phyloP scores from a whole-genome alignment of 2,797 vertebrate species.

The Hybognathus amarus region DNA sequence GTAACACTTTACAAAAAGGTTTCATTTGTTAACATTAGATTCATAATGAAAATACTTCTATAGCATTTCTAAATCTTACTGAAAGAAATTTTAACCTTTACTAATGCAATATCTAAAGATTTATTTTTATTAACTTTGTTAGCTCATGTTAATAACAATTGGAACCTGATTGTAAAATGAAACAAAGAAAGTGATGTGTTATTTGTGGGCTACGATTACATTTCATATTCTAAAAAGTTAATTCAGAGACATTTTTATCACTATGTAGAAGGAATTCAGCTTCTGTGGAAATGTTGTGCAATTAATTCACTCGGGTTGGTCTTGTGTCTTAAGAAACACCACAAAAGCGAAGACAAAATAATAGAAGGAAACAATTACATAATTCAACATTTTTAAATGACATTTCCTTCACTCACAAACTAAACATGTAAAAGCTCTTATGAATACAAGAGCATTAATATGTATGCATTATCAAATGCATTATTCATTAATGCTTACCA shows the following conservation, averaged over 20 bases:
- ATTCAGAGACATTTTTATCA: neutral
- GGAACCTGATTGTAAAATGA: neutral
- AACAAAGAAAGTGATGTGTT: neutral
- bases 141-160: neutral
- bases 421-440: neutral
- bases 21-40: neutral
- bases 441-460: neutral
- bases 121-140: neutral
- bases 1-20: neutral
- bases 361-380: neutral
- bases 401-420: neutral
- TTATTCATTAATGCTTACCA: neutral
- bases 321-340: neutral
- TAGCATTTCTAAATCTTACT: neutral
- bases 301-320: neutral
- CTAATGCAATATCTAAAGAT: neutral
- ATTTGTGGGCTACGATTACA: neutral
- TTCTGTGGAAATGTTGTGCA: neutral
- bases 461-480: neutral
- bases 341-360: constrained; percentile 1
- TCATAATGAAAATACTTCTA: neutral
- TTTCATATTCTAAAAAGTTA: neutral
- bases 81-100: neutral
- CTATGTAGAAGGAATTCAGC: neutral
- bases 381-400: neutral